Base-by-base conservation (phyloP, 2,888 invertebrate genomes). In the Torymus aiolomorphi region DNA sequence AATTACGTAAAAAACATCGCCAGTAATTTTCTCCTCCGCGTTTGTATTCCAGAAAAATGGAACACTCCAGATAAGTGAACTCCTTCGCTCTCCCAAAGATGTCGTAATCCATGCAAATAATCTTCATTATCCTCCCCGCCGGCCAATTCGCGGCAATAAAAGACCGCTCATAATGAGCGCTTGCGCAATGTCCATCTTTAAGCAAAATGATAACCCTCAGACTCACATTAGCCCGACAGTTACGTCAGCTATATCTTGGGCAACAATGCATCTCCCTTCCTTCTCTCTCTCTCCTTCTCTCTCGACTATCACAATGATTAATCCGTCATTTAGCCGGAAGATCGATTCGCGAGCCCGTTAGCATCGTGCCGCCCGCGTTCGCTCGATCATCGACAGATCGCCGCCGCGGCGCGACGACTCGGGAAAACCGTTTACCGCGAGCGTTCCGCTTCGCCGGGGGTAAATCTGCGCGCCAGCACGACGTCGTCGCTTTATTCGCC, bases 401-500 rank as follows among this genome's bases (percentile, higher is more conserved):
- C 42, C 42, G 5, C 8, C 5, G 42, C 42, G 8, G 42, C 42
- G 42, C 42, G 42, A 42, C 42, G 42, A 42, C 42, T 42, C 65
- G 51, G 57, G 57, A 57, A 14, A 57, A 20, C 59, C 42, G 72
- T 24, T 63, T 52, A 42, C 42, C 42, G 8, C 8, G 42, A 42
- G 42, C 42, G 42, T 42, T 42, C 42, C 61, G 62, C 76, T 63
- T 69, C 74, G 66, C 54, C 62, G 61, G 57, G 52, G 59, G 71
- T 71, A 71, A 77, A 70, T 71, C 77, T 42, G 18, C 18, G 13
- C 18, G n/a, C 52, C 24, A 16, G 31, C 63, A 52, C 42, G 70
- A 18, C 16, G 69, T 42, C 63, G 16, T 76, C 54, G n/a, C 10
- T 42, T 42, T 42, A 42, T 56, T 42, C 83, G 82, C 76, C 82